phyloP scores from a whole-genome alignment of 2,113 vertebrate genomes.

The Pelodiscus sinensis region DNA sequence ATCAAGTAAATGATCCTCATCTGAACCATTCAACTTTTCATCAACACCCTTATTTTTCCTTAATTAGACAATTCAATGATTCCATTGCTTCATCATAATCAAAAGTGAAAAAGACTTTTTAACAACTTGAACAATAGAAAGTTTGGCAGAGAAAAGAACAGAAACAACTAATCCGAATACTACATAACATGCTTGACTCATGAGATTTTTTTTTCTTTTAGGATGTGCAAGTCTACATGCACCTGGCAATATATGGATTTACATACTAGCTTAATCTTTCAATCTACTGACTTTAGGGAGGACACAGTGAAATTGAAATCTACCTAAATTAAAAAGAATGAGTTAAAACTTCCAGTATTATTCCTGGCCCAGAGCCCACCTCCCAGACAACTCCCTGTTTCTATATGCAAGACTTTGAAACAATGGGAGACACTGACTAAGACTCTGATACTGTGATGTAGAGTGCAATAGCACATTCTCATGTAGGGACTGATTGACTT shows the following conservation, averaged over 20 bases:
- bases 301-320: not conserved
- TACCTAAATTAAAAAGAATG: constrained; percentile 10
- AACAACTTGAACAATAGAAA: constrained; percentile 13
- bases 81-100: not conserved
- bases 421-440: not conserved
- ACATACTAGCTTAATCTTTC: not conserved
- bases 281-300: not conserved
- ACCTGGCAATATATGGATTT: not conserved
- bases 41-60: not conserved
- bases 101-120: not conserved
- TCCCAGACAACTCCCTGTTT: not conserved
- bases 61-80: not conserved
- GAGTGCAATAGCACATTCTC: no score
- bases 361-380: not conserved
- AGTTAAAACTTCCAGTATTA: not conserved
- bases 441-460: not conserved
- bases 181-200: not conserved
- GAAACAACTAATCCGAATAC: not conserved
- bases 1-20: not conserved
- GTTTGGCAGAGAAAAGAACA: not conserved
- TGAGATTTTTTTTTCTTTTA: not conserved
- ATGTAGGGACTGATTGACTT: not conserved
- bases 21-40: not conserved
- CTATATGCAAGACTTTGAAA: not conserved
- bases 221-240: not conserved